phyloP scores from a whole-genome alignment of 2,888 invertebrate species.

The Eremobia ochroleuca region DNA sequence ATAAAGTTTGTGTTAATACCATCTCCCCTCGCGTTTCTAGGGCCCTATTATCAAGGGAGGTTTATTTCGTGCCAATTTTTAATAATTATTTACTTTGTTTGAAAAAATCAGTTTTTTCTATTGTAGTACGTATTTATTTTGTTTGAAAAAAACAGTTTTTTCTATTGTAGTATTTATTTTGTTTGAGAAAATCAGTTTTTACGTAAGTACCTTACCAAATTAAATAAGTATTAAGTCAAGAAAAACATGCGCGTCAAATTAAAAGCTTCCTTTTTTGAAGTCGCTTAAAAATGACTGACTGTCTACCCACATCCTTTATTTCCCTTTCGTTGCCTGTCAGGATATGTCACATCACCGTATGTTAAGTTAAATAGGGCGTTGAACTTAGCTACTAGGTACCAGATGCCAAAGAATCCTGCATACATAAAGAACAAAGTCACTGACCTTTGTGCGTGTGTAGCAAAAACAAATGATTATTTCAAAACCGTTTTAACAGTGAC shows the following conservation, averaged over 20 bases:
- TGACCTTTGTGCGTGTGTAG: not conserved
- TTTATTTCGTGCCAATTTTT: too few species aligned
- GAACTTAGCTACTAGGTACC: not conserved
- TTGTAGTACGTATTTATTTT: too few species aligned
- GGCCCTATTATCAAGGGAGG: too few species aligned
- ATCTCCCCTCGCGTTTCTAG: too few species aligned
- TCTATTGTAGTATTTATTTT: too few species aligned
- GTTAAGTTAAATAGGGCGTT: slow-evolving; percentile 22
- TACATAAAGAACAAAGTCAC: not conserved
- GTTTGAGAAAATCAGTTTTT: too few species aligned
- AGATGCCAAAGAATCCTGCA: slow-evolving; percentile 10
- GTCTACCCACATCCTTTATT: not conserved
- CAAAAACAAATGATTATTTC: not conserved
- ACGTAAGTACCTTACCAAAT: too few species aligned
- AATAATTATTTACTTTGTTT: too few species aligned
- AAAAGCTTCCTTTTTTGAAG: not conserved
- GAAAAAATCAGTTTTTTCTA: too few species aligned
- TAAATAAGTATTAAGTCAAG: too few species aligned
- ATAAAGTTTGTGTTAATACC: too few species aligned
- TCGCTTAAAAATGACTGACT: not conserved
- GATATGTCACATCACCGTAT: not conserved
- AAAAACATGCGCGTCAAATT: not conserved
- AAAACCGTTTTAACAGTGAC: not conserved
- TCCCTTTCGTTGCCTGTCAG: slow-evolving; percentile 9
- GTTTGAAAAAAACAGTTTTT: too few species aligned